phyloP scores from a whole-genome alignment of 2,113 vertebrate species.

The Vireo altiloquus region DNA sequence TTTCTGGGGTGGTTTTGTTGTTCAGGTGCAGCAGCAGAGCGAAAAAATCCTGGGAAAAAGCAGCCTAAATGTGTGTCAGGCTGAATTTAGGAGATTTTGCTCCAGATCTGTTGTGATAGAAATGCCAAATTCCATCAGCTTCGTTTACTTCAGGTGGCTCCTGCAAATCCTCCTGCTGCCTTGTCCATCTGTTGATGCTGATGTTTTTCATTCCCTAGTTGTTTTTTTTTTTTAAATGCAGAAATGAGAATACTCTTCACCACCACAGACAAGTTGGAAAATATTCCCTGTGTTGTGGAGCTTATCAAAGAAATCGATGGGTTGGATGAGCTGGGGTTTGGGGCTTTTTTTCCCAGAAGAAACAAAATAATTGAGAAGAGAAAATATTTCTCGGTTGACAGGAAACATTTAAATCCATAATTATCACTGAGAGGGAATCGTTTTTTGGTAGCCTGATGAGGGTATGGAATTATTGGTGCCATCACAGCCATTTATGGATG shows the following conservation, averaged over 20 bases:
- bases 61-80: background rate
- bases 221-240: background rate
- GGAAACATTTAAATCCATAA: background rate
- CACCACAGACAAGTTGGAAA: background rate
- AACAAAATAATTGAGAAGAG: background rate
- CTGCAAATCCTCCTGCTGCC: background rate
- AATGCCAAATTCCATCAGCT: conserved; percentile 46
- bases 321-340: background rate
- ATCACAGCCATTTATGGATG: background rate
- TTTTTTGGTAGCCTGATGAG: background rate
- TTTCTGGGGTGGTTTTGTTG: background rate
- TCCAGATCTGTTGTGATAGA: conserved; percentile 11
- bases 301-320: background rate
- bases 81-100: conserved; percentile 16
- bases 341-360: background rate
- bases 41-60: background rate
- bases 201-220: background rate
- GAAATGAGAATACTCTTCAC: background rate
- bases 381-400: conserved; percentile 2
- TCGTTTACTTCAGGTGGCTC: conserved; percentile 42
- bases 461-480: background rate
- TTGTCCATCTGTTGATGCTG: conserved; percentile 45
- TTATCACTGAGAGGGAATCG: background rate
- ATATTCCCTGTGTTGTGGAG: background rate
- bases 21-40: background rate